Evolutionary conservation across 2,797 vertebrate genomes (phyloP).

Genomic region (Sitta carolinensis): DNA sequence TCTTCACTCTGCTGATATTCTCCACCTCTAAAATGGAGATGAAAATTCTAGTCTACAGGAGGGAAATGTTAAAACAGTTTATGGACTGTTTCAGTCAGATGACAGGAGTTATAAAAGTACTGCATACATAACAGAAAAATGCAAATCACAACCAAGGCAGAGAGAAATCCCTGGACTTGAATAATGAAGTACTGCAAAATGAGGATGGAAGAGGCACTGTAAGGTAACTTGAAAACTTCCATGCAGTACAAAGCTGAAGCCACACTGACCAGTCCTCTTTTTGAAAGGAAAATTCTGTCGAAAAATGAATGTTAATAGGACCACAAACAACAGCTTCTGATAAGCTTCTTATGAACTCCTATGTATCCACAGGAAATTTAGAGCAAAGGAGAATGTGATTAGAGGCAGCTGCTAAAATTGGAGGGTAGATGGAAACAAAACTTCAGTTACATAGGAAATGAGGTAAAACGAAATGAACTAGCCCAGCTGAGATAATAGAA

Average conservation of each 20-base stretch:
- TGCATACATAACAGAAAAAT: background rate
- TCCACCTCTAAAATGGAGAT: background rate
- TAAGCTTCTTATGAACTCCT: background rate
- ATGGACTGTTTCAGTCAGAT: background rate
- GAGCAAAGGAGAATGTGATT: slow-evolving; percentile 1
- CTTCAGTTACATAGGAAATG: slow-evolving; percentile 9
- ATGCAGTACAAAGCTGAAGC: background rate
- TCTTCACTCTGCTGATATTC: background rate
- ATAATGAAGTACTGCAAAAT: background rate
- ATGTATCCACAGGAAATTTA: background rate
- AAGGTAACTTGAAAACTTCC: background rate
- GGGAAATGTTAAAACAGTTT: background rate
- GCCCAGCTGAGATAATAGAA: slow-evolving; percentile 39
- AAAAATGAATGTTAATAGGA: background rate
- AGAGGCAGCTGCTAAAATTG: slow-evolving; percentile 27
- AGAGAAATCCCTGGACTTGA: background rate
- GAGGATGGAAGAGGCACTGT: background rate
- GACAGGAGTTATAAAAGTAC: background rate
- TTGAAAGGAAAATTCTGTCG: background rate
- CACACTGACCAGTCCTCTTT: background rate
- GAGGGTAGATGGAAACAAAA: slow-evolving; percentile 14
- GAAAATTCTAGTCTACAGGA: background rate
- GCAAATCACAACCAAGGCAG: background rate
- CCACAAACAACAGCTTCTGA: background rate
- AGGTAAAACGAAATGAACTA: slow-evolving; percentile 18